Conservation (phyloP, 1,140 invertebrate genomes). For the Aethina tumida region DNA sequence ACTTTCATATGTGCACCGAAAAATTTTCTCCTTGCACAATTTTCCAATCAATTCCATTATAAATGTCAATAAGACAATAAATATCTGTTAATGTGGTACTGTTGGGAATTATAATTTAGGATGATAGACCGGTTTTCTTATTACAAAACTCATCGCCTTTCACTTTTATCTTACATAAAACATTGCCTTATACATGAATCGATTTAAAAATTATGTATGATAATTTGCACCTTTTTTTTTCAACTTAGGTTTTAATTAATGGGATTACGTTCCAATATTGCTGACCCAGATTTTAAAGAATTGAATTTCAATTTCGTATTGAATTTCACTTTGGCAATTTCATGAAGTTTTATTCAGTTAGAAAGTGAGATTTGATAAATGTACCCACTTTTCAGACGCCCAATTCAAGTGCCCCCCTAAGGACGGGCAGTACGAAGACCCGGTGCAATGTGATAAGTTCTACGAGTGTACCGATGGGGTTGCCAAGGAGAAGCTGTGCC, state of each 20-base stretch:
- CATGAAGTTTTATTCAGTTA: not conserved
- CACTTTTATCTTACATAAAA: no score
- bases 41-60: no score
- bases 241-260: no score
- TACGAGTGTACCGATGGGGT: conserved; percentile 68
- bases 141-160: no score
- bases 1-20: no score
- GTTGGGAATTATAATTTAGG: no score
- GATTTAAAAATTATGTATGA: not conserved
- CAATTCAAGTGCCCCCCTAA: conserved; percentile 67
- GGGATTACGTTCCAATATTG: no score
- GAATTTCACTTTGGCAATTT: not conserved
- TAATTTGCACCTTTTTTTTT: not conserved
- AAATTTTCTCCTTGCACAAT: no score
- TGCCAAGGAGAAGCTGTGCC: conserved; percentile 65
- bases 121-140: no score
- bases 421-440: conserved; percentile 69
- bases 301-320: not conserved
- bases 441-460: conserved; percentile 75
- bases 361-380: not conserved
- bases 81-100: no score
- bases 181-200: no score
- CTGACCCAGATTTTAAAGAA: not conserved
- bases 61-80: no score
- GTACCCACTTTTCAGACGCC: conserved; percentile 40